A percentile compares a stretch with the other conserved stretches of the same genome.
Conservation (phyloP, 2,113 vertebrate genomes). For the Clarias macrocephalus region DNA sequence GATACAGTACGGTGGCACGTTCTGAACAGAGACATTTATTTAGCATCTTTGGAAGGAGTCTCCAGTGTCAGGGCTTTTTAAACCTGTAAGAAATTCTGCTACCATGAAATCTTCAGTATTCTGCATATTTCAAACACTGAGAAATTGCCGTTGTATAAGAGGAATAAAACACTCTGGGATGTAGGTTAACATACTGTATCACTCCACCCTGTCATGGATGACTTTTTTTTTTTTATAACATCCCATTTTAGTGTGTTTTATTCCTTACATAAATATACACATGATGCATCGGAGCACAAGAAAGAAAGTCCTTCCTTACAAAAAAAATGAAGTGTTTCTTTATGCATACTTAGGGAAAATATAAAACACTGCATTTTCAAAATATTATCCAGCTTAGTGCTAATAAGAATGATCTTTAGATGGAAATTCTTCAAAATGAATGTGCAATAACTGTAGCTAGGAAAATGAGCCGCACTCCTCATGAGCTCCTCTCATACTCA, state of each 20-base stretch:
- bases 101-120: neutral
- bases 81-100: neutral
- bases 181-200: too few species aligned
- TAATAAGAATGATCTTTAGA: neutral
- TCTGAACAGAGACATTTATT: neutral
- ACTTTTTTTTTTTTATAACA: neutral
- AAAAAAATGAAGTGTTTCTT: neutral
- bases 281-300: neutral
- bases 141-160: neutral
- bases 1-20: neutral
- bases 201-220: neutral
- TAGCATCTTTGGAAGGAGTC: neutral
- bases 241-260: neutral
- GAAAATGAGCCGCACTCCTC: conserved; percentile 5
- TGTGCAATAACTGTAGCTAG: conserved; percentile 22
- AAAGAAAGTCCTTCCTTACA: neutral
- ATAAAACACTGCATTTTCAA: neutral
- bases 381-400: neutral
- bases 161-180: neutral
- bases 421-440: conserved; percentile 16
- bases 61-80: neutral
- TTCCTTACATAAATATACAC: neutral
- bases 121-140: neutral
- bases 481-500: neutral
- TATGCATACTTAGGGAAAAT: neutral